A percentile compares a stretch with the other conserved stretches of the same genome.
Conservation (phyloP, 2,113 vertebrate species). For the Lontra canadensis region DNA sequence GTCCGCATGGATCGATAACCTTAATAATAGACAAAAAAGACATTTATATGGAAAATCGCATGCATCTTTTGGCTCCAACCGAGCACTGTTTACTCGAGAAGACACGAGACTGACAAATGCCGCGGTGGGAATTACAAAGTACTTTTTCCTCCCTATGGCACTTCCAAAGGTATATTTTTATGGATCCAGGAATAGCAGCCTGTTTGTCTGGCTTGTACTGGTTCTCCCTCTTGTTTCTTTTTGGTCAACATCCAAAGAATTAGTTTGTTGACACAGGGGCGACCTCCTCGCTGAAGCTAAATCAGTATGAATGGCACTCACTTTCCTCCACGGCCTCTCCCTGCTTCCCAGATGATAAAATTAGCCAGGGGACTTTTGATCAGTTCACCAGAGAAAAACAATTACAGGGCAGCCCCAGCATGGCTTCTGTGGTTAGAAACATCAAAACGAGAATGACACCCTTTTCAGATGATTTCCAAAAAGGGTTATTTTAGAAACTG, state of each 20-base stretch:
- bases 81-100: constrained; percentile 43
- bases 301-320: constrained; percentile 64
- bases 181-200: constrained; percentile 72
- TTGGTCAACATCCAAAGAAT: constrained; percentile 76
- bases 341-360: constrained; percentile 76
- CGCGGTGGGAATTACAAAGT: constrained; percentile 41
- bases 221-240: constrained; percentile 4
- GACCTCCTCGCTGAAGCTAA: constrained; percentile 18
- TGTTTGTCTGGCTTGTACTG: constrained; percentile 44
- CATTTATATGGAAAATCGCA: neutral
- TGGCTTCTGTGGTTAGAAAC: constrained; percentile 71
- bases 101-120: neutral
- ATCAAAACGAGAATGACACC: neutral
- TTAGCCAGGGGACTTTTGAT: constrained; percentile 81
- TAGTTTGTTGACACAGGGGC: constrained; percentile 1
- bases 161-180: constrained; percentile 75
- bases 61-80: neutral
- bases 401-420: constrained; percentile 55
- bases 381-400: constrained; percentile 46
- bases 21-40: neutral
- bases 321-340: constrained; percentile 52
- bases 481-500: neutral
- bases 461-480: constrained; percentile 22
- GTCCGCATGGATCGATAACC: neutral
- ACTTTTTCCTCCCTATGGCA: constrained; percentile 24